Evolutionary conservation across 2,113 vertebrate species (phyloP), one percentile per base, ranked within the genome.

Genomic region (Clarias magur): DNA sequence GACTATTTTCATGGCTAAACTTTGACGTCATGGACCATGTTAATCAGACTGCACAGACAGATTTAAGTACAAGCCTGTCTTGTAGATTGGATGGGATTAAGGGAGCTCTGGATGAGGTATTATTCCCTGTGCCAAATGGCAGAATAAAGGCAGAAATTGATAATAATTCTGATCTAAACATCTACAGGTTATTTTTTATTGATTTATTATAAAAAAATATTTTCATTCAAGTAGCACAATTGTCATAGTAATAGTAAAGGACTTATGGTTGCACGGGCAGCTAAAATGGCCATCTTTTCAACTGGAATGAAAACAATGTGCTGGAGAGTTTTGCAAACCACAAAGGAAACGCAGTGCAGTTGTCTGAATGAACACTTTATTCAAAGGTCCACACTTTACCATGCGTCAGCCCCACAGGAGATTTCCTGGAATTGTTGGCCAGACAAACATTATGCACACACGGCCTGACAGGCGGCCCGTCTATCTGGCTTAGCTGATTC

Each of bases 401-500:
- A 65, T 63, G 65, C 21, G 27, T n/a, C 81, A 82, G 63, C 70
- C 82, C 78, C 79, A 83, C 16, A 57, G 42, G 83, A 88, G 38
- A 78, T 42, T 85, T 90, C 87, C 90, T 85, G 88, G 87, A 89
- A 86, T 87, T 76, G 80, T 88, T 56, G 76, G 88, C 91, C 88
- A 85, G 88, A 90, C 87, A 89, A 88, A 87, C 83, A 83, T 81
- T 88, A 89, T 88, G 86, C 81, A 92, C 85, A 93, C 88, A 79
- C 70, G 84, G 70, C 53, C 68, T 65, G 65, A 82, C 67, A 57
- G 83, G 60, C 53, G 79, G 88, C 70, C 79, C 62, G 90, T 87
- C 83, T 91, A 87, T 89, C 89, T 91, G 90, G 91, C 92, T 93
- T 92, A 90, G 82, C 86, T 34, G 88, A 90, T 91, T 92, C 92